phyloP scores from a whole-genome alignment of 2,888 invertebrate species.

The Megaustenia siamemsis region DNA sequence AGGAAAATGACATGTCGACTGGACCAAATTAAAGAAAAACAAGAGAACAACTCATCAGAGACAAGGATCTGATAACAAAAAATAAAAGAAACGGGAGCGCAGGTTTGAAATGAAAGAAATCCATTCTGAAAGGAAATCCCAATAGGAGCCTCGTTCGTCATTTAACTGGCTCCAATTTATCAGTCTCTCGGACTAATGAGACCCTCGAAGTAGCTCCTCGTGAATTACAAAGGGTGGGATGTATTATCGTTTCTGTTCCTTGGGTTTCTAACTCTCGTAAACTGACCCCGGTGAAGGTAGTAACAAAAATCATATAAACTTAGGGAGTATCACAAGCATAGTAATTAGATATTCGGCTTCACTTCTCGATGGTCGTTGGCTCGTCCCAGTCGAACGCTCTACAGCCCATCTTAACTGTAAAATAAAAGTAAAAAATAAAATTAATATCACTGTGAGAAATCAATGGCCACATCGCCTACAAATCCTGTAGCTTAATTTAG shows the following conservation, averaged over 20 bases:
- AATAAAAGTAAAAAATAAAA: too few species aligned
- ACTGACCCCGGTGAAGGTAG: background rate
- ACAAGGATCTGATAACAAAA: background rate
- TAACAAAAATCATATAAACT: background rate
- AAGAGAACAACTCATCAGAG: background rate
- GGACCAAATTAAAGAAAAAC: constrained; percentile 7
- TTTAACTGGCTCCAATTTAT: background rate
- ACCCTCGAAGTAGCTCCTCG: background rate
- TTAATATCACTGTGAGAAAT: too few species aligned
- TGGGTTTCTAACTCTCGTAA: background rate
- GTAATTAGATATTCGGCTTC: too few species aligned
- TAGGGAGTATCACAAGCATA: too few species aligned
- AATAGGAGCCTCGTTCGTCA: background rate
- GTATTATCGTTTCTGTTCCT: background rate
- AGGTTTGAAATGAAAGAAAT: background rate
- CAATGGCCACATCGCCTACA: too few species aligned
- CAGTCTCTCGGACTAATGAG: background rate
- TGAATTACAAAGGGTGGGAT: background rate
- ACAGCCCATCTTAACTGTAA: too few species aligned
- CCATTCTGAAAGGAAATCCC: background rate
- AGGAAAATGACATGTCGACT: background rate
- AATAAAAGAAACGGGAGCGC: background rate
- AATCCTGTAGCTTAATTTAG: too few species aligned
- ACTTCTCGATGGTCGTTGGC: too few species aligned
- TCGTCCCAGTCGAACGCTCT: too few species aligned